Conservation (phyloP, 2,888 invertebrate species). For the Polyploca ridens region DNA sequence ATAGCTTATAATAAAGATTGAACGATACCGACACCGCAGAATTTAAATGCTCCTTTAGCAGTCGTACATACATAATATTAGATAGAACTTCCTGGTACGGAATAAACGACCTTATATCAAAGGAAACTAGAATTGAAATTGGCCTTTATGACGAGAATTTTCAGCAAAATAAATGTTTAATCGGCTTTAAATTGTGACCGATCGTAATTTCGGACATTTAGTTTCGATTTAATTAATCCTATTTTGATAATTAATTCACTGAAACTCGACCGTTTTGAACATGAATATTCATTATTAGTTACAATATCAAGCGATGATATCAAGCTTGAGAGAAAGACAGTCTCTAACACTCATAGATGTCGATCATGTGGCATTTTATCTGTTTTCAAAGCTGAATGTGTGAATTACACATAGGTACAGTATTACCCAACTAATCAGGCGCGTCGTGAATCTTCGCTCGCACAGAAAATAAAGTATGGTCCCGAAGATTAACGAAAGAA, state of each 20-base stretch:
- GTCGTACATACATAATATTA: not conserved
- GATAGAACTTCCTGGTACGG: constrained; percentile 1
- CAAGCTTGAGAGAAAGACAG: too few species aligned
- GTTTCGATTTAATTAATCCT: not conserved
- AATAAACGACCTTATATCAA: constrained; percentile 3
- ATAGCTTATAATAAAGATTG: not conserved
- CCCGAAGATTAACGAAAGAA: too few species aligned
- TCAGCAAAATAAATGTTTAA: not conserved
- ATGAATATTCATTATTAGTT: not conserved
- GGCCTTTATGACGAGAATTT: too few species aligned
- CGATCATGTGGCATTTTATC: too few species aligned
- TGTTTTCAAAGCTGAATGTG: too few species aligned
- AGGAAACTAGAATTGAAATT: not conserved
- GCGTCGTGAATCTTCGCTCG: too few species aligned
- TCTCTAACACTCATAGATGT: too few species aligned
- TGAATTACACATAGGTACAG: too few species aligned
- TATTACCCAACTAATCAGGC: too few species aligned
- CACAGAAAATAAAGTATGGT: too few species aligned
- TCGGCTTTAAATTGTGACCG: not conserved
- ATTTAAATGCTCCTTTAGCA: not conserved
- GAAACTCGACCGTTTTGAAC: not conserved
- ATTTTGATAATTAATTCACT: not conserved
- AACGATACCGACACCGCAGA: not conserved
- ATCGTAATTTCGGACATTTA: not conserved
- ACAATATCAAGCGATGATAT: too few species aligned